These are phyloP conservation scores for Osmerus eperlanus DNA, from an alignment of 2,113 vertebrate genomes.

Conservation along the genomic window DNA sequence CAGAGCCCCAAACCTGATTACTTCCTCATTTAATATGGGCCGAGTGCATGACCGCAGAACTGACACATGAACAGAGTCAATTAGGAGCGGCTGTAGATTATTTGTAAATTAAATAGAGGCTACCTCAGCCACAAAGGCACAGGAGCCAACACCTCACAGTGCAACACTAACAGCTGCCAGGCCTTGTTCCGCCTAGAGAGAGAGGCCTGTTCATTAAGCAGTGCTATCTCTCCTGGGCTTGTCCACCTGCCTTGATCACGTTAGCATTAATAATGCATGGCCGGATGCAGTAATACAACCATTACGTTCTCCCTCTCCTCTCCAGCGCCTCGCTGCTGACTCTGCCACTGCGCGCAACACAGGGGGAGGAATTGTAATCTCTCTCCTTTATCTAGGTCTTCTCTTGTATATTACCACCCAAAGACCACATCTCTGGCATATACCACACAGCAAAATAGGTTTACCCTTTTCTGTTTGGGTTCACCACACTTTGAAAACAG, in stretches of 20 bases:
- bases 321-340: slow-evolving; percentile 44
- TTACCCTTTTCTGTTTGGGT: slow-evolving; percentile 70
- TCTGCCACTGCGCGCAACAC: slow-evolving; percentile 57
- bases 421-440: slow-evolving; percentile 59
- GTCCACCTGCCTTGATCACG: slow-evolving; percentile 80
- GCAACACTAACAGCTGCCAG: slow-evolving; percentile 75
- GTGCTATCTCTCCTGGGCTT: slow-evolving; percentile 72
- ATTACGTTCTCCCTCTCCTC: slow-evolving; percentile 59
- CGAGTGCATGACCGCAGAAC: slow-evolving; percentile 41
- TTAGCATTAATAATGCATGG: slow-evolving; percentile 81
- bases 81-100: slow-evolving; percentile 71
- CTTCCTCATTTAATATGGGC: slow-evolving; percentile 46
- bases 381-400: slow-evolving; percentile 61
- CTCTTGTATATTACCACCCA: slow-evolving; percentile 59
- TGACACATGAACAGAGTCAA: slow-evolving; percentile 70
- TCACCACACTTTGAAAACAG: slow-evolving; percentile 72
- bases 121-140: slow-evolving; percentile 64
- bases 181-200: slow-evolving; percentile 58
- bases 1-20: slow-evolving; percentile 36
- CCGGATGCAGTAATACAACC: slow-evolving; percentile 73
- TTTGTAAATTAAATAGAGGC: slow-evolving; percentile 78
- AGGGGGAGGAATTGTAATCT: slow-evolving; percentile 61
- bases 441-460: slow-evolving; percentile 63
- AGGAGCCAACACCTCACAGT: slow-evolving; percentile 63
- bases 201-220: slow-evolving; percentile 72